These are phyloP conservation scores for Pristis pectinata DNA, from an alignment of 2,797 vertebrate species.

Conservation along the genomic window DNA sequence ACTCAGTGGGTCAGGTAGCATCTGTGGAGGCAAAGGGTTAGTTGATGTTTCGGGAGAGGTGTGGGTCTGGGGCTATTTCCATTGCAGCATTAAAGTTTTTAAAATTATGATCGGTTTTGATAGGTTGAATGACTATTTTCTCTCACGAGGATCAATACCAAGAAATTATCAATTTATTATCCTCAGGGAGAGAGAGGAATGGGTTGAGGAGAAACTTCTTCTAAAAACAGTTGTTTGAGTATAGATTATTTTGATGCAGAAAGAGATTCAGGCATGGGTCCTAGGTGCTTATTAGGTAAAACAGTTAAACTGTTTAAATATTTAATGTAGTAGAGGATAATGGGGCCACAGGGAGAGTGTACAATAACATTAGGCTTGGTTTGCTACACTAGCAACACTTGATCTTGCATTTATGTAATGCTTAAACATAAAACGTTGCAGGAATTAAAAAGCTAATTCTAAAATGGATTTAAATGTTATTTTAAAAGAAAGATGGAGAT, in stretches of 20 bases:
- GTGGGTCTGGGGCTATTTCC: neutral
- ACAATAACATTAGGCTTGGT: neutral
- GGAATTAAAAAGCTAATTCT: neutral
- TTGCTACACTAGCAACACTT: neutral
- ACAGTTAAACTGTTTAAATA: neutral
- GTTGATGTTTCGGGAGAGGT: neutral
- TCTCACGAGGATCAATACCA: neutral
- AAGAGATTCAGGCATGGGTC: no score
- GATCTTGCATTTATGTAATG: neutral
- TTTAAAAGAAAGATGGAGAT: neutral
- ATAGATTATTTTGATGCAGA: neutral
- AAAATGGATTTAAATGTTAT: neutral
- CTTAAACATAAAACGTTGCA: neutral
- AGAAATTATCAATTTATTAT: neutral
- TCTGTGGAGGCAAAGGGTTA: no score
- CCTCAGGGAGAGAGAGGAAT: neutral
- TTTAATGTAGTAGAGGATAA: neutral
- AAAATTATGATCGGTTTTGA: neutral
- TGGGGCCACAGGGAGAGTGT: neutral
- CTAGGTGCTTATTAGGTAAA: neutral
- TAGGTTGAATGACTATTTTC: neutral
- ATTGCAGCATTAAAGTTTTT: neutral
- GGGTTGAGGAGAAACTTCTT: neutral
- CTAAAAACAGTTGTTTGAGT: neutral
- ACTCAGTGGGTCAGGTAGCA: no score